These are phyloP conservation scores for Drosophila kuntzei DNA, from an alignment of 2,888 invertebrate genomes.

Conservation along the genomic window DNA sequence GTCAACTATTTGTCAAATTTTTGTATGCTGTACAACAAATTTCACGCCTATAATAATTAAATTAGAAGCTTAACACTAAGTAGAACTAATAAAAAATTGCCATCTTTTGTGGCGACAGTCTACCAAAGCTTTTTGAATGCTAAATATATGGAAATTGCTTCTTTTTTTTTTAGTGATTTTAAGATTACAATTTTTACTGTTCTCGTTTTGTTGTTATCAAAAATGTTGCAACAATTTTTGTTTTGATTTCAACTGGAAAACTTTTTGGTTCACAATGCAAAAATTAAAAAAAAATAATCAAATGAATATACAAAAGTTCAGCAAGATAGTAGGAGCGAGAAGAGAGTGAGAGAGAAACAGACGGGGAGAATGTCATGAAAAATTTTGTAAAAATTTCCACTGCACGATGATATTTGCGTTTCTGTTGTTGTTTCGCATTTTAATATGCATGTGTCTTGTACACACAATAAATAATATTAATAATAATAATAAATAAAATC, in stretches of 20 bases:
- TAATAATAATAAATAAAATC: slow-evolving; percentile 32
- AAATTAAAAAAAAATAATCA: slow-evolving; percentile 5
- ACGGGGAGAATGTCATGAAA: slow-evolving; percentile 5
- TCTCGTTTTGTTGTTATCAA: neutral
- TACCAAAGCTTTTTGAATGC: neutral
- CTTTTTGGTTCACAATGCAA: neutral
- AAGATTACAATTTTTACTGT: neutral
- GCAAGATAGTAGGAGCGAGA: neutral
- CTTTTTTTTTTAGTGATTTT: neutral
- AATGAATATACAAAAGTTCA: slow-evolving; percentile 1
- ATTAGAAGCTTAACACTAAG: slow-evolving; percentile 62
- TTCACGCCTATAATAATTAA: slow-evolving; percentile 57
- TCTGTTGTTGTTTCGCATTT: slow-evolving; percentile 26
- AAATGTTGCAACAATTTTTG: neutral
- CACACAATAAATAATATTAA: slow-evolving; percentile 27
- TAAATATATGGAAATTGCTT: neutral
- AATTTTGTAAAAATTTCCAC: slow-evolving; percentile 56
- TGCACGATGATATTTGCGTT: slow-evolving; percentile 38
- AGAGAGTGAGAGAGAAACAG: neutral
- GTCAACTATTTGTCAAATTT: slow-evolving; percentile 37
- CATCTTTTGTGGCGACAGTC: slow-evolving; percentile 11
- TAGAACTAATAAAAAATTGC: slow-evolving; percentile 47
- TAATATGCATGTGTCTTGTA: slow-evolving; percentile 36
- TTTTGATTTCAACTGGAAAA: neutral
- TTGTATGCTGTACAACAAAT: slow-evolving; percentile 14